Percentiles rank a stretch among this genome's conserved stretches.
These are phyloP conservation scores for Notolepis coatsorum DNA, from an alignment of 2,797 vertebrate species.

Conservation along the genomic window DNA sequence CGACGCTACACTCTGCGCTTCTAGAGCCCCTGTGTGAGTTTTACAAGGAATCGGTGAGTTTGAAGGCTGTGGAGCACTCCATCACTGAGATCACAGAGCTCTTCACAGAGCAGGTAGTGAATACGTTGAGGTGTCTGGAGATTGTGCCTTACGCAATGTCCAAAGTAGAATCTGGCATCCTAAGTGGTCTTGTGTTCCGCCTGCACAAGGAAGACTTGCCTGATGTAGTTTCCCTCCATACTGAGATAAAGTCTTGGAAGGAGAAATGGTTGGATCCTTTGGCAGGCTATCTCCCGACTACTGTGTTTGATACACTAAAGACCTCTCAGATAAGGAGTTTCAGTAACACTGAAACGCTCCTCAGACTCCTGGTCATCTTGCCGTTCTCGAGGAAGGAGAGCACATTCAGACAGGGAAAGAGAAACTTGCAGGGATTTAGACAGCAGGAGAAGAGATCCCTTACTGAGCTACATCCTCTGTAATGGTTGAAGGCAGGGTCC, in stretches of 20 bases:
- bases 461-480: constrained; percentile 79
- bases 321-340: constrained; percentile 79
- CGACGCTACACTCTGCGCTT: constrained; percentile 73
- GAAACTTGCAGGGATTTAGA: constrained; percentile 76
- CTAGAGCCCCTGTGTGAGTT: constrained; percentile 77
- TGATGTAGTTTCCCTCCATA: constrained; percentile 73
- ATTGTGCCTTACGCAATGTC: constrained; percentile 88
- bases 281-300: constrained; percentile 77
- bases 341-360: constrained; percentile 82
- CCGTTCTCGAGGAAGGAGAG: constrained; percentile 82
- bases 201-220: constrained; percentile 83
- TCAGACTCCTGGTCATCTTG: constrained; percentile 82
- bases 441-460: constrained; percentile 70
- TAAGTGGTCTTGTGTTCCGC: constrained; percentile 72
- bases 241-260: constrained; percentile 81
- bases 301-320: constrained; percentile 81
- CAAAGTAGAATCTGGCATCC: constrained; percentile 79
- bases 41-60: constrained; percentile 78
- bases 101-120: constrained; percentile 77
- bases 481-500: constrained; percentile 57
- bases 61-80: constrained; percentile 73
- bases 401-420: constrained; percentile 79
- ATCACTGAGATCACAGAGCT: constrained; percentile 76
- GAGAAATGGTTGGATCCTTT: constrained; percentile 80
- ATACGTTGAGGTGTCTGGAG: constrained; percentile 83